These are phyloP conservation scores for Hoplostethus atlanticus DNA, from an alignment of 2,797 vertebrate genomes.

Conservation along the genomic window DNA sequence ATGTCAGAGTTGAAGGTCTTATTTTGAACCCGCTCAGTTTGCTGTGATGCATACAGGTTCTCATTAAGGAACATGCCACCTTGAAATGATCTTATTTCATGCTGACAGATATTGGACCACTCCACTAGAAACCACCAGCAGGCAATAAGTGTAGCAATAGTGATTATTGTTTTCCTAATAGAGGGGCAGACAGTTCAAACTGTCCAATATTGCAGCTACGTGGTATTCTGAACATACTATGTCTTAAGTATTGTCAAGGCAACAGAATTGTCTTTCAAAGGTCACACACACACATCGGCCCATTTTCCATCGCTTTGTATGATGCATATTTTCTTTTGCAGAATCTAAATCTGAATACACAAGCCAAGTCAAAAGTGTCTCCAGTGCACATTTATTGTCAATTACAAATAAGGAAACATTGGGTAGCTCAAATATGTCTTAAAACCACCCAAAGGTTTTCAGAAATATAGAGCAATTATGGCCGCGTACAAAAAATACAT, in stretches of 20 bases:
- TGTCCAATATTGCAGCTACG: neutral
- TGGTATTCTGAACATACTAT: neutral
- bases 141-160: too few relatives aligned
- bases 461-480: slow-evolving; percentile 46
- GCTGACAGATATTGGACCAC: too few relatives aligned
- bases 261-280: neutral
- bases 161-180: too few relatives aligned
- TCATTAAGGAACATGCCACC: neutral
- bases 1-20: neutral
- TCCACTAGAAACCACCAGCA: too few relatives aligned
- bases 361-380: slow-evolving; percentile 35
- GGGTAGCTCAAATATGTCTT: slow-evolving; percentile 19
- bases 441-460: slow-evolving; percentile 28
- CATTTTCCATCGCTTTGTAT: neutral
- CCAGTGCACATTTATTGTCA: slow-evolving; percentile 65
- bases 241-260: neutral
- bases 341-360: slow-evolving; percentile 20
- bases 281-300: neutral
- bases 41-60: neutral
- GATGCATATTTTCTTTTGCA: neutral
- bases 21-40: neutral
- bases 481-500: slow-evolving; percentile 53
- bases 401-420: slow-evolving; percentile 52
- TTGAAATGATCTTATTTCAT: neutral
- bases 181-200: neutral